Conservation (phyloP, 2,113 vertebrate species). For the Eonycteris spelaea region DNA sequence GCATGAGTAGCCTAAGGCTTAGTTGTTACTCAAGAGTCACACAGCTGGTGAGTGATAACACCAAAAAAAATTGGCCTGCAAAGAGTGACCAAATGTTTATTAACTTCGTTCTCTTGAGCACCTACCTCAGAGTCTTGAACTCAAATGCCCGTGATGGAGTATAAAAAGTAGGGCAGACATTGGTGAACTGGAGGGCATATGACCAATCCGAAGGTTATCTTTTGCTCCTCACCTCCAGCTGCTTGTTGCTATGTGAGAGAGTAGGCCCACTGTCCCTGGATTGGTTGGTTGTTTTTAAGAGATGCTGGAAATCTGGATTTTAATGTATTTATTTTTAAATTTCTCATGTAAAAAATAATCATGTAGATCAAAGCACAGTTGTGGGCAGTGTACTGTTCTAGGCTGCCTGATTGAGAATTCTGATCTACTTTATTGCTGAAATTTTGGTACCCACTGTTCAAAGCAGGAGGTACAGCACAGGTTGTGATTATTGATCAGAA, state of each 20-base stretch:
- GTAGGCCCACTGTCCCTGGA: background rate
- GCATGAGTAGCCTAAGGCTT: background rate
- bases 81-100: background rate
- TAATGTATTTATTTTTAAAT: conserved; percentile 1
- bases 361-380: background rate
- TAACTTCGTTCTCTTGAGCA: background rate
- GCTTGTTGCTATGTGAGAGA: background rate
- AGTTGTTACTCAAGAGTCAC: background rate
- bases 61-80: background rate
- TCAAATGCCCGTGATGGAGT: background rate
- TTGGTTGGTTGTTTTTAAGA: background rate
- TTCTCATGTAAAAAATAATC: background rate
- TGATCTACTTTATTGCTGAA: background rate
- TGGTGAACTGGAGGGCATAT: background rate
- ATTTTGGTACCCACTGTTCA: background rate
- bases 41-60: background rate
- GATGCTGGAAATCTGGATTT: conserved; percentile 9
- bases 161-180: background rate
- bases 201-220: background rate
- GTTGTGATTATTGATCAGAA: background rate
- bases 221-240: background rate
- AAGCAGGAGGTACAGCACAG: background rate
- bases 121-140: background rate
- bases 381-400: background rate
- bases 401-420: background rate